A percentile compares a stretch with the other conserved stretches of the same genome.
Conservation (phyloP, 2,113 vertebrate species). For the Mustela nigripes region DNA sequence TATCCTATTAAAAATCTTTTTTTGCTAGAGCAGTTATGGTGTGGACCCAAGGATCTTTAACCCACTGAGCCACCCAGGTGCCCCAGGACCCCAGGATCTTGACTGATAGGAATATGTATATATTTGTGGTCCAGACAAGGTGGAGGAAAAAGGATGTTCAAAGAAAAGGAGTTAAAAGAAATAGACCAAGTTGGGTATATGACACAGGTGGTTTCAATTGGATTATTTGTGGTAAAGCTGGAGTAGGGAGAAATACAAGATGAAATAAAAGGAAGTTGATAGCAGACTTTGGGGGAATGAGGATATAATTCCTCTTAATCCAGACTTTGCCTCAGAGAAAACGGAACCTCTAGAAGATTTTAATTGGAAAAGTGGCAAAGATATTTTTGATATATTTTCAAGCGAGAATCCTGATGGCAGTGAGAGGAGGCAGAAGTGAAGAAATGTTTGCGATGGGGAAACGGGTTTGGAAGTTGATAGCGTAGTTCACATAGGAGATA, state of each 20-base stretch:
- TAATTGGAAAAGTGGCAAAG: background rate
- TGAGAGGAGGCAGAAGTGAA: background rate
- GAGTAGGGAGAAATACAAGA: background rate
- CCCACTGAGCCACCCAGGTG: too few species aligned
- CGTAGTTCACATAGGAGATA: background rate
- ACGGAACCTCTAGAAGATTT: background rate
- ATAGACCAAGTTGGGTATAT: background rate
- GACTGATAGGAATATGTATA: background rate
- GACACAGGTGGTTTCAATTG: background rate
- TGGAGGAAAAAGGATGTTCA: background rate
- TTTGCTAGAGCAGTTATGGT: background rate
- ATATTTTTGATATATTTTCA: slow-evolving; percentile 10
- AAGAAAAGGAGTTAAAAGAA: background rate
- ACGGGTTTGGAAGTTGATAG: background rate
- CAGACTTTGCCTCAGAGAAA: background rate
- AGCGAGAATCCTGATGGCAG: background rate
- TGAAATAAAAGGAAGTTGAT: background rate
- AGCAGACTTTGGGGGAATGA: background rate
- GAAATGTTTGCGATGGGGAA: background rate
- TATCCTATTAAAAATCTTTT: background rate
- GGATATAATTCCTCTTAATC: background rate
- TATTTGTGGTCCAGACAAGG: background rate
- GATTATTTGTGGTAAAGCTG: background rate
- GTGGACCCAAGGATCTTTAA: background rate
- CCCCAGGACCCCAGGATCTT: background rate